Conservation (phyloP, 1,140 invertebrate species). For the Danaus plexippus region DNA sequence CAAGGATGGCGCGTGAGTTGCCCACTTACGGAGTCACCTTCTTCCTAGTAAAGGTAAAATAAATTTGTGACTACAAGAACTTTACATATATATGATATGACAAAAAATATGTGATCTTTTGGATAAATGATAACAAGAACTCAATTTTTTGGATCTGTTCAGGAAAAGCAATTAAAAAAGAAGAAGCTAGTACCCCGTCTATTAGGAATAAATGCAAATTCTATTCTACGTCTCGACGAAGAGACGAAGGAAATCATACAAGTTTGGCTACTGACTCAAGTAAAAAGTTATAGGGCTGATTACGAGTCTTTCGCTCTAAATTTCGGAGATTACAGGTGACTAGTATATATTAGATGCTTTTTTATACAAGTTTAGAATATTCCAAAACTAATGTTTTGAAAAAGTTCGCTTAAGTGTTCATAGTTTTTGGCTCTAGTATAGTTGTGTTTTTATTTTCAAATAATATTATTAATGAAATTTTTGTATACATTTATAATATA, state of each 20-base stretch:
- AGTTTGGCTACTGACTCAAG: conserved; percentile 96
- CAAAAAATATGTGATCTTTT: background rate
- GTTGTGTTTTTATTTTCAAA: background rate
- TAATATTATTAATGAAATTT: background rate
- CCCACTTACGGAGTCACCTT: conserved; percentile 99
- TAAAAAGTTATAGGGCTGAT: conserved; percentile 86
- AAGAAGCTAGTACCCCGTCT: conserved; percentile 97
- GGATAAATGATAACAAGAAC: background rate
- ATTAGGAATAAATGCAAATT: conserved; percentile 97
- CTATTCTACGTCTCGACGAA: conserved; percentile 96
- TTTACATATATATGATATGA: background rate
- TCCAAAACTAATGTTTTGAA: conserved; percentile 1
- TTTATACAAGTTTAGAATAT: no score
- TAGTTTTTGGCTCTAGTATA: background rate
- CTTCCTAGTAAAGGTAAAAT: conserved; percentile 93
- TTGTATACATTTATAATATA: no score
- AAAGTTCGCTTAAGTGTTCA: background rate
- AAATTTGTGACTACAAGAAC: background rate
- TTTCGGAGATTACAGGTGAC: conserved; percentile 95
- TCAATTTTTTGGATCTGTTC: conserved; percentile 6
- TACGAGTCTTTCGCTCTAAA: conserved; percentile 93
- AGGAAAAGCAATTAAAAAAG: conserved; percentile 97
- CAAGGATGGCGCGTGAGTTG: conserved; percentile 92
- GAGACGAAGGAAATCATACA: conserved; percentile 96
- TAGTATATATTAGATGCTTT: no score